Evolutionary conservation across 2,888 invertebrate genomes (phyloP).

Genomic region (Dryococelus australis): DNA sequence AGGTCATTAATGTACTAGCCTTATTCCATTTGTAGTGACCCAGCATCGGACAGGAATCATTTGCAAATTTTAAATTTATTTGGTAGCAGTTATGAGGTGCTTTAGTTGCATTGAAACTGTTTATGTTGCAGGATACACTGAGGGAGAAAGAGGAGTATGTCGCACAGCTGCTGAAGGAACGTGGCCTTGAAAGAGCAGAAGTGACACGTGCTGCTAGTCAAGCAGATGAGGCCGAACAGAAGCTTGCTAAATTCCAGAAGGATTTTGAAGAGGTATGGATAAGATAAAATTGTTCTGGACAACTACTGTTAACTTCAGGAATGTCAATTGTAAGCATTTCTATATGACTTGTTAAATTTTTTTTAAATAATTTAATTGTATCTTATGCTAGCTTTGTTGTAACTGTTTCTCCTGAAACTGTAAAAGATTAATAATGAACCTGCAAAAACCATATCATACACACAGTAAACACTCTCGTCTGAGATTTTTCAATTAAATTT

Average conservation of each 20-base stretch:
- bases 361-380: neutral
- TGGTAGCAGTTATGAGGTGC: neutral
- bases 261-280: conserved; percentile 71
- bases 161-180: conserved; percentile 88
- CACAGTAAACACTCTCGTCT: no score
- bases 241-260: conserved; percentile 65
- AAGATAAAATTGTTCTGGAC: neutral
- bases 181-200: conserved; percentile 90
- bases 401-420: no score
- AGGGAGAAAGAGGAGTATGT: conserved; percentile 95
- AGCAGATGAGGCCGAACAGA: conserved; percentile 78
- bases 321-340: neutral
- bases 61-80: no score
- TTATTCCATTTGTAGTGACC: no score
- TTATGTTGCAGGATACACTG: conserved; percentile 76
- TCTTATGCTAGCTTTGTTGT: no score
- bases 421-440: no score
- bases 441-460: no score
- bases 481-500: no score
- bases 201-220: conserved; percentile 83
- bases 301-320: neutral
- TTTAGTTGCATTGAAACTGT: neutral
- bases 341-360: neutral
- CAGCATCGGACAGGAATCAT: no score
- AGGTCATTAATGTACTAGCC: no score